phyloP scores from a whole-genome alignment of 2,888 invertebrate species.

The Pyralis farinalis region DNA sequence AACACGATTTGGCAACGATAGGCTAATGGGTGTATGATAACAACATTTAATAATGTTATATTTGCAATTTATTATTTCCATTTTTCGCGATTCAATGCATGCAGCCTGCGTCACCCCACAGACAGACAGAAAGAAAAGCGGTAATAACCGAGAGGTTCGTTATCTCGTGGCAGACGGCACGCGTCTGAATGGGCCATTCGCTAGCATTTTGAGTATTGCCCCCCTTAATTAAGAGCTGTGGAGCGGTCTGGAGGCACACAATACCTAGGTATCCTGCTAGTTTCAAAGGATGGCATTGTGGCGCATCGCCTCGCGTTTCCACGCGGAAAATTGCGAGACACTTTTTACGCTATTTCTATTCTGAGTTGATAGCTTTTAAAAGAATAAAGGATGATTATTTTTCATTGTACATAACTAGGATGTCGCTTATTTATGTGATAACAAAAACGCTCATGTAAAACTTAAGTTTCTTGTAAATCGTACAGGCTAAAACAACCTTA shows the following conservation, averaged over 20 bases:
- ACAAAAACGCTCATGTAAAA: no score
- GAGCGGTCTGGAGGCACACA: slow-evolving; percentile 64
- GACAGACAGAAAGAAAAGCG: slow-evolving; percentile 37
- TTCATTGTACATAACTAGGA: neutral
- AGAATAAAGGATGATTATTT: slow-evolving; percentile 1
- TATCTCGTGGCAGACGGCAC: slow-evolving; percentile 63
- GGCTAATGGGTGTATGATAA: no score
- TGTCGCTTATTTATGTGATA: no score
- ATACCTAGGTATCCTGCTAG: slow-evolving; percentile 49
- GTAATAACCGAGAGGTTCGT: slow-evolving; percentile 69
- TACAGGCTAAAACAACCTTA: no score
- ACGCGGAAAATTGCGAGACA: slow-evolving; percentile 40
- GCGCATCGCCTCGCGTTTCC: slow-evolving; percentile 45
- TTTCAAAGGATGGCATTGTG: slow-evolving; percentile 57
- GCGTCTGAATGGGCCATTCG: slow-evolving; percentile 64
- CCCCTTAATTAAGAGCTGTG: slow-evolving; percentile 72
- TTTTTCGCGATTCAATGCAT: neutral
- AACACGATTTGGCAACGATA: no score
- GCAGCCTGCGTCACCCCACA: slow-evolving; percentile 13
- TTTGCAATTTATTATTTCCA: no score
- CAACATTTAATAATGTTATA: no score
- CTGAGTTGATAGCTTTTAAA: slow-evolving; percentile 5
- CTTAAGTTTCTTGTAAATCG: no score
- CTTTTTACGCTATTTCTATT: slow-evolving; percentile 14
- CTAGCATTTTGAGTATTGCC: slow-evolving; percentile 61